These are phyloP conservation scores for Siphlonurus alternatus DNA, from an alignment of 2,888 invertebrate species.

Conservation along the genomic window DNA sequence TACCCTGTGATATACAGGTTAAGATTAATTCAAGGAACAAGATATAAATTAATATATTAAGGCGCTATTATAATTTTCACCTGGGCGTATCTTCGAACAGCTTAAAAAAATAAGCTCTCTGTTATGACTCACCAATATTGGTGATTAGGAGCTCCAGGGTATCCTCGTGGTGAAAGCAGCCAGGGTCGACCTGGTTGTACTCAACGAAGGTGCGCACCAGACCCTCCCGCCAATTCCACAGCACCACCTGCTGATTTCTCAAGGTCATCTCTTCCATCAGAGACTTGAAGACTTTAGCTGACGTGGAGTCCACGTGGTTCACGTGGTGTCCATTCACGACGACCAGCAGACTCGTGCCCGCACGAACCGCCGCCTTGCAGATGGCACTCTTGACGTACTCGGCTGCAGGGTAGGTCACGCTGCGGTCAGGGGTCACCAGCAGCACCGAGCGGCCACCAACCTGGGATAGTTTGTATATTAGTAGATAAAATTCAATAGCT, in stretches of 20 bases:
- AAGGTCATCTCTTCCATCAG: conserved; percentile 21
- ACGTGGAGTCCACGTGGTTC: conserved; percentile 13
- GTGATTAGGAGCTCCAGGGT: background rate
- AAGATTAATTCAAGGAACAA: no score
- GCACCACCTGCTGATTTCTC: conserved; percentile 22
- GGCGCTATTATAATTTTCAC: no score
- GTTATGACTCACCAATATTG: no score
- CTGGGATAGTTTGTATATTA: no score
- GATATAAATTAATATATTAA: no score
- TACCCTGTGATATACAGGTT: no score
- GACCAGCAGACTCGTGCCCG: background rate
- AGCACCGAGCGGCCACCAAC: conserved; percentile 29
- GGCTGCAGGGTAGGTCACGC: conserved; percentile 62
- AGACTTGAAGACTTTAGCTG: conserved; percentile 18
- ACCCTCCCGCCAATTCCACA: conserved; percentile 24
- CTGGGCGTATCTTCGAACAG: no score
- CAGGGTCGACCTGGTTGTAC: background rate
- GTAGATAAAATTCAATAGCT: no score
- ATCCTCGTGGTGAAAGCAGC: background rate
- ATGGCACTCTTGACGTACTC: conserved; percentile 44
- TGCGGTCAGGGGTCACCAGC: conserved; percentile 49
- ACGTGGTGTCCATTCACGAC: conserved; percentile 9
- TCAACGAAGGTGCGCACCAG: background rate
- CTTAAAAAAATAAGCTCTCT: no score
- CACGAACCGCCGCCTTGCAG: conserved; percentile 17